A percentile compares a stretch with the other conserved stretches of the same genome.
Conservation (phyloP, 2,113 vertebrate genomes). For the Semicossyphus pulcher region DNA sequence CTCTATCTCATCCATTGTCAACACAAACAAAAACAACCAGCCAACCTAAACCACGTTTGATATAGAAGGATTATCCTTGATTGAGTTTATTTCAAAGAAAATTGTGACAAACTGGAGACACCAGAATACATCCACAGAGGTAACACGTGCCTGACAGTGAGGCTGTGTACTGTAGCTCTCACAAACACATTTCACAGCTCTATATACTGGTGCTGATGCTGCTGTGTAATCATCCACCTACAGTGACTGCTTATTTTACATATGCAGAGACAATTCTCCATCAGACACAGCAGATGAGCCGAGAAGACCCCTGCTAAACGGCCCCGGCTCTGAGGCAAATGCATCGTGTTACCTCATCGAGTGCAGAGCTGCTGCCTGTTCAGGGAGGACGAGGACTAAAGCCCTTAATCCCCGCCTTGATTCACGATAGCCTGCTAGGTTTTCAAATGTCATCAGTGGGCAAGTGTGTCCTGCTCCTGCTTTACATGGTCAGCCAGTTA, state of each 20-base stretch:
- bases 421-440: conserved; percentile 74
- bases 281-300: conserved; percentile 39
- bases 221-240: conserved; percentile 36
- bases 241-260: conserved; percentile 35
- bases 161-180: background rate
- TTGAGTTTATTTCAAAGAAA: conserved; percentile 55
- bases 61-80: conserved; percentile 37
- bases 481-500: conserved; percentile 44
- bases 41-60: conserved; percentile 65
- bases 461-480: conserved; percentile 55
- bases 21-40: too few species aligned
- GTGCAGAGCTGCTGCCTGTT: conserved; percentile 59
- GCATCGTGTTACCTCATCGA: conserved; percentile 62
- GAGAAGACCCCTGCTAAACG: conserved; percentile 56
- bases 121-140: conserved; percentile 14
- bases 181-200: conserved; percentile 9
- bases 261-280: conserved; percentile 20
- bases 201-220: conserved; percentile 1
- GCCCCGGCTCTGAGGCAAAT: conserved; percentile 53
- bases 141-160: background rate
- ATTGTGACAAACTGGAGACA: conserved; percentile 43
- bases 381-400: conserved; percentile 68
- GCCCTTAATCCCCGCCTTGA: conserved; percentile 73
- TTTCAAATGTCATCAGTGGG: conserved; percentile 74
- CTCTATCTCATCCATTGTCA: too few species aligned